Evolutionary conservation across 2,113 vertebrate genomes (phyloP).

Genomic region (Pelvicachromis taeniatus): DNA sequence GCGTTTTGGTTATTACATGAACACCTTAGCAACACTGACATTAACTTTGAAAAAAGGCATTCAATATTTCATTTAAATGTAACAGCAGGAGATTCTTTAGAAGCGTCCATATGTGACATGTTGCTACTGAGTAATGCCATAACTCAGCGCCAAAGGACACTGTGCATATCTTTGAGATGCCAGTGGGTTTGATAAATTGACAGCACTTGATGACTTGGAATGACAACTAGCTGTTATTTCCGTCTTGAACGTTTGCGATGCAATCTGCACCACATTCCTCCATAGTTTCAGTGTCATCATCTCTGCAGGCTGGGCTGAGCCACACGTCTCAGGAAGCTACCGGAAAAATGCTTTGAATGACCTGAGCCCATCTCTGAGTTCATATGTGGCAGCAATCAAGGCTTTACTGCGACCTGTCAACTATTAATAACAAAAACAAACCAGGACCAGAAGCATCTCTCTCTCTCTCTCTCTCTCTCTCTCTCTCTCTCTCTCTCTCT

Average conservation of each 20-base stretch:
- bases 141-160: not conserved
- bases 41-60: not conserved
- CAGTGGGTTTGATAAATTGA: not conserved
- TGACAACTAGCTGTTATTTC: not conserved
- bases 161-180: not conserved
- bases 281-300: not conserved
- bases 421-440: no score
- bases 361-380: not conserved
- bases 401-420: not conserved
- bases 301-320: not conserved
- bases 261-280: not conserved
- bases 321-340: not conserved
- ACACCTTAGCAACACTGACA: not conserved
- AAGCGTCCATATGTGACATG: not conserved
- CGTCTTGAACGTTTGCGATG: not conserved
- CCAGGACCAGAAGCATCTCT: no score
- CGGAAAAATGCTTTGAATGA: accelerated
- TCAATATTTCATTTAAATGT: not conserved
- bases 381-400: not conserved
- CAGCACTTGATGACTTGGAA: not conserved
- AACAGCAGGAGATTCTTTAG: not conserved
- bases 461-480: no score
- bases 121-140: not conserved
- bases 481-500: not conserved
- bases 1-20: not conserved